Base-by-base conservation (phyloP, 2,888 invertebrate species). In the Dendrolimus houi region DNA sequence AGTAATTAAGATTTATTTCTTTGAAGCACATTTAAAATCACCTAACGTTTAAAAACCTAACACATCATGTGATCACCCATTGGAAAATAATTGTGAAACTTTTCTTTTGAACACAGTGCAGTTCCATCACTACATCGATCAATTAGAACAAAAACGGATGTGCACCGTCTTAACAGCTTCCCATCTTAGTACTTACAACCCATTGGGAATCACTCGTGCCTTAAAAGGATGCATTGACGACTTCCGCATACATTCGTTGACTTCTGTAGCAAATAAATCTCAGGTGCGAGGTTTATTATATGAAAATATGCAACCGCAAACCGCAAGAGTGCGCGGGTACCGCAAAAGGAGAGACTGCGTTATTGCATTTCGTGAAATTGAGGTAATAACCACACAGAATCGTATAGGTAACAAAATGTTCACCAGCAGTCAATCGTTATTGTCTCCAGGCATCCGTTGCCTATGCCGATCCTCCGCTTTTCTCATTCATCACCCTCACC, bases 271-370 rank as follows among this genome's bases (percentile, higher is more conserved):
- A 59, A 59, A 64, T 64, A 62, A 65, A 59, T 62, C 63, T 60
- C 57, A 58, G 56, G 56, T 17, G 57, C 55, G 54, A 57, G 53
- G 59, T 62, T 62, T 60, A 60, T 61, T 61, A 60, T 59, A 58
- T 53, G 57, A 62, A 63, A 62, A 64, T 64, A 65, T 64, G 66
- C 58, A 63, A 69, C 74, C 72, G 64, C 74, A 71, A 66, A 70
- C 71, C 71, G 69, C 72, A 64, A 53, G 54, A 54, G 60, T 59
- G 56, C 58, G 58, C 53, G 54, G 59, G 63, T 63, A 63, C 70
- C 73, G 68, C 67, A 75, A 75, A 77, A 75, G 73, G 74, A 62
- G 63, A 65, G 63, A 72, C 72, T 67, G 70, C 77, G 75, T 75
- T 70, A 66, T 63, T 62, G 58, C 47, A 47, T 47, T 47, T 47